These are phyloP conservation scores for Oscheius sp. DNA, from an alignment of 1,140 invertebrate genomes.

Conservation along the genomic window DNA sequence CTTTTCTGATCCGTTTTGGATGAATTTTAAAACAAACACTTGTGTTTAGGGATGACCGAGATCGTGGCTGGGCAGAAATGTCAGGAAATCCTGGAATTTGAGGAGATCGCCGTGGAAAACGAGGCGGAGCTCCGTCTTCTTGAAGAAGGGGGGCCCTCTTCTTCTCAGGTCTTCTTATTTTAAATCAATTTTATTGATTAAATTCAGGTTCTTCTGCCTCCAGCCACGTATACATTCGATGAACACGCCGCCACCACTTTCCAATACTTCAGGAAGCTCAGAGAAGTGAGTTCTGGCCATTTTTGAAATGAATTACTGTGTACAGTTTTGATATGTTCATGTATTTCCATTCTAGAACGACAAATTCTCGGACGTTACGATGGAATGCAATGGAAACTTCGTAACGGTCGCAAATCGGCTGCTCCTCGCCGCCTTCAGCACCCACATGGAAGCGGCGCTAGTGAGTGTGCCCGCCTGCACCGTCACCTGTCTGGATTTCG, in stretches of 20 bases:
- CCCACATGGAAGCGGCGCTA: slow-evolving; percentile 24
- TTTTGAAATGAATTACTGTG: slow-evolving; percentile 1
- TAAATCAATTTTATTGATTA: background rate
- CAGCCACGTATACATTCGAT: background rate
- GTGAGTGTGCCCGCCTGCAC: slow-evolving; percentile 4
- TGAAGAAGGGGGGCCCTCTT: background rate
- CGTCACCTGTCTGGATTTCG: slow-evolving; percentile 14
- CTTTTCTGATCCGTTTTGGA: too few species aligned
- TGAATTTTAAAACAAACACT: too few species aligned
- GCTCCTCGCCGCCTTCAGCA: slow-evolving; percentile 34
- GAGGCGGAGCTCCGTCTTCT: too few species aligned
- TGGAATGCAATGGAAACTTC: slow-evolving; percentile 10
- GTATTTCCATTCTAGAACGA: slow-evolving; percentile 12
- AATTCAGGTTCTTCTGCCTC: background rate
- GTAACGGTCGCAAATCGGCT: slow-evolving; percentile 21
- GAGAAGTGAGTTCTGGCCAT: background rate
- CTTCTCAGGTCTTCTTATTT: background rate
- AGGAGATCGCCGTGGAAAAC: background rate
- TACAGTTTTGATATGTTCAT: background rate
- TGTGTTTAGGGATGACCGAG: too few species aligned
- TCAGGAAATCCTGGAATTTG: background rate
- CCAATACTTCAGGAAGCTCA: background rate
- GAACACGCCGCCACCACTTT: background rate
- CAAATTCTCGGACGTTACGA: slow-evolving; percentile 9
- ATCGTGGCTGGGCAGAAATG: too few species aligned